Percentiles rank a stretch among this genome's conserved stretches.
phyloP scores from a whole-genome alignment of 1,140 invertebrate species.

The Sycobia sp. region DNA sequence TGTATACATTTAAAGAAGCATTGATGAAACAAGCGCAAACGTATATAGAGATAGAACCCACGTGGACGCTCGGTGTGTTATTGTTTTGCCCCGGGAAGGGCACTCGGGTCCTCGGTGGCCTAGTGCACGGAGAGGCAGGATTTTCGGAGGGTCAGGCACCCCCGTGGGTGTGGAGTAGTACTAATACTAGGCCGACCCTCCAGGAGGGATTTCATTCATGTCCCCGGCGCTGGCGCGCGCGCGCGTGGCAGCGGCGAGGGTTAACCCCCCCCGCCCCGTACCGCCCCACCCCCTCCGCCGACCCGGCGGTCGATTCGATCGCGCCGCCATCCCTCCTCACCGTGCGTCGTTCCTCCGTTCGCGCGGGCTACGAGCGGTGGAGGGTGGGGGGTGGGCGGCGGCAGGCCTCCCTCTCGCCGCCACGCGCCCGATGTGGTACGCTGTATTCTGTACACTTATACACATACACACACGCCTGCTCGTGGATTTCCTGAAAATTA shows the following conservation, averaged over 20 bases:
- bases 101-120: slow-evolving; percentile 16
- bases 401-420: too few relatives aligned
- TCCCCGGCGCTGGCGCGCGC: slow-evolving; percentile 32
- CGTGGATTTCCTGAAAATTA: too few relatives aligned
- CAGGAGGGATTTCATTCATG: slow-evolving; percentile 61
- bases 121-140: slow-evolving; percentile 34
- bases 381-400: too few relatives aligned
- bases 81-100: slow-evolving; percentile 46
- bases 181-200: slow-evolving; percentile 42
- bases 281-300: slow-evolving; percentile 36
- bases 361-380: background rate
- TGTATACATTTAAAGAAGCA: too few relatives aligned
- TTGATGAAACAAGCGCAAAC: slow-evolving; percentile 2
- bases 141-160: slow-evolving; percentile 56
- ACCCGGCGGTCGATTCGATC: slow-evolving; percentile 46
- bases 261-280: slow-evolving; percentile 43
- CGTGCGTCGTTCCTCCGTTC: background rate
- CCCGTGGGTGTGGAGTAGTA: too few relatives aligned
- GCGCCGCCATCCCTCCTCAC: slow-evolving; percentile 46
- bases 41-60: slow-evolving; percentile 40
- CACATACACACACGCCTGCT: too few relatives aligned
- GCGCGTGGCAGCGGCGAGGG: slow-evolving; percentile 16
- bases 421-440: too few relatives aligned
- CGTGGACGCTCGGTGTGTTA: slow-evolving; percentile 54
- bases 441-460: too few relatives aligned